A percentile compares a stretch with the other conserved stretches of the same genome.
Evolutionary conservation across 2,888 invertebrate genomes (phyloP).

Genomic region (Malacosoma neustria): DNA sequence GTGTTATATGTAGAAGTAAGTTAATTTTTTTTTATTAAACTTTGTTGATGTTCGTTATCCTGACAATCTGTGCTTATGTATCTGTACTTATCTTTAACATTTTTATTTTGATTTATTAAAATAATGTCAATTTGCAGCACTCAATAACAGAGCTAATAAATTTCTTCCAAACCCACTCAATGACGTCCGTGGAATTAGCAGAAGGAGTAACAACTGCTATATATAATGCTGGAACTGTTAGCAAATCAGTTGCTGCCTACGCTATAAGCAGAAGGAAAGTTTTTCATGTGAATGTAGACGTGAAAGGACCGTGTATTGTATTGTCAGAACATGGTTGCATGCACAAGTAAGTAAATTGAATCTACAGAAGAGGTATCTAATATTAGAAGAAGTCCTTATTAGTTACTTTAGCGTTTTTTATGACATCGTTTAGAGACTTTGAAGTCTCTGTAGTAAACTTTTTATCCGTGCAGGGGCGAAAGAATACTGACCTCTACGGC

Average conservation of each 20-base stretch:
- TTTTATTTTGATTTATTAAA: too few relatives aligned
- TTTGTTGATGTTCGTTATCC: not conserved
- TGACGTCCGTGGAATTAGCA: conserved; percentile 54
- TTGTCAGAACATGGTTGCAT: conserved; percentile 83
- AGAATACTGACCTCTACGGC: too few relatives aligned
- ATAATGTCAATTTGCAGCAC: conserved; percentile 78
- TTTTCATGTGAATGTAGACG: conserved; percentile 81
- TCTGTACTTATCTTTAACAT: too few relatives aligned
- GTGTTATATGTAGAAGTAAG: conserved; percentile 84
- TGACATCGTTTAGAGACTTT: too few relatives aligned
- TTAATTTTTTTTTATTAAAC: too few relatives aligned
- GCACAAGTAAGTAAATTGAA: conserved; percentile 75
- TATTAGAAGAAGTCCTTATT: too few relatives aligned
- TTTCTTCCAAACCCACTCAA: conserved; percentile 77
- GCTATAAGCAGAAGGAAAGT: conserved; percentile 71
- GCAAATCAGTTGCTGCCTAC: conserved; percentile 62
- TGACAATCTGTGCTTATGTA: not conserved
- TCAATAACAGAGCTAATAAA: conserved; percentile 81
- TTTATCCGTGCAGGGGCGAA: too few relatives aligned
- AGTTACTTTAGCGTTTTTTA: too few relatives aligned
- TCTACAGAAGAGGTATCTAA: too few relatives aligned
- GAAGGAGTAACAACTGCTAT: conserved; percentile 32
- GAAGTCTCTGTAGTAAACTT: too few relatives aligned
- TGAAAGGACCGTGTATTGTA: conserved; percentile 84
- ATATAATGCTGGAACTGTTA: conserved; percentile 41